Percentiles rank a stretch among this genome's conserved stretches.
Conservation (phyloP, 2,797 vertebrate genomes). For the Premnoplex brunnescens region DNA sequence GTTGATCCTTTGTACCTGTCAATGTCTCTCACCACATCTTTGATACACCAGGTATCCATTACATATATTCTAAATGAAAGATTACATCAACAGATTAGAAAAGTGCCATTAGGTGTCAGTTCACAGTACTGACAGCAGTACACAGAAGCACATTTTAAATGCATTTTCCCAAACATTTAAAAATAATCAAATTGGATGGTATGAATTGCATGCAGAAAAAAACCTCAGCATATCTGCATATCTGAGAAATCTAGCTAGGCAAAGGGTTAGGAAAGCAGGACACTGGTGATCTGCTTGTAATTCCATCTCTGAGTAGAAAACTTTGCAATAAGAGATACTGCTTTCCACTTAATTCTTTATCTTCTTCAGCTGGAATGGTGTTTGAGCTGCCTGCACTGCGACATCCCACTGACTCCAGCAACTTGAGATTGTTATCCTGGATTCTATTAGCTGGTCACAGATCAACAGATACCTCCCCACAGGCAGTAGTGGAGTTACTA, state of each 20-base stretch:
- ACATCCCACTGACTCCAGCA: background rate
- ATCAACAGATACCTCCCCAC: background rate
- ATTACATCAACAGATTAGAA: background rate
- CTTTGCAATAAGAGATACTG: background rate
- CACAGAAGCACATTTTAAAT: background rate
- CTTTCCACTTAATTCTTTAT: background rate
- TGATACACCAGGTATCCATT: conserved; percentile 4
- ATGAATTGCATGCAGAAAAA: background rate
- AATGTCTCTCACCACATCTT: conserved; percentile 10
- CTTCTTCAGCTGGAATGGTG: background rate
- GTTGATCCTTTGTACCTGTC: background rate
- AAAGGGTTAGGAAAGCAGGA: background rate
- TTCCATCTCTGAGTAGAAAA: background rate
- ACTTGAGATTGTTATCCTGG: background rate
- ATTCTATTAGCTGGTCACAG: background rate
- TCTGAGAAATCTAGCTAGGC: background rate
- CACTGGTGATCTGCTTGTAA: background rate
- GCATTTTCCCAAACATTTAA: background rate
- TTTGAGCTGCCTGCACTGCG: background rate
- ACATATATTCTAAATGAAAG: background rate
- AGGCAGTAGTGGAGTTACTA: background rate
- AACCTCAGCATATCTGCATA: background rate
- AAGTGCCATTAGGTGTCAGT: background rate
- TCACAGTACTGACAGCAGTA: background rate
- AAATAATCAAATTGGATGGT: background rate